These are phyloP conservation scores for Chelonia mydas DNA, from an alignment of 2,797 vertebrate species.

Conservation along the genomic window DNA sequence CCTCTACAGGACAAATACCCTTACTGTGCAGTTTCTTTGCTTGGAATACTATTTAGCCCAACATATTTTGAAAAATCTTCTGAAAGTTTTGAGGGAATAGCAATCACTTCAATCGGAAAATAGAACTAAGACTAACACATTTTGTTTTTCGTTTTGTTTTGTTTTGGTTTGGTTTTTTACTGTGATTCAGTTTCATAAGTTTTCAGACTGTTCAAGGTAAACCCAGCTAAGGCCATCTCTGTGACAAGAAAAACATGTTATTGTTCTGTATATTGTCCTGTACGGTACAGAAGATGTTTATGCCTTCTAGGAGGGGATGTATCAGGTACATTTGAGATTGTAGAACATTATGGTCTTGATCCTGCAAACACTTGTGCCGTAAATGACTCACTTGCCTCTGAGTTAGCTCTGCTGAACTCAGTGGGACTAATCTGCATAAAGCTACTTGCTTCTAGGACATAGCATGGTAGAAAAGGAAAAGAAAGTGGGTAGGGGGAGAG, in stretches of 20 bases:
- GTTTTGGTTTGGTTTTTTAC: no score
- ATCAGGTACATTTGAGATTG: neutral
- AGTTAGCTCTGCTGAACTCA: neutral
- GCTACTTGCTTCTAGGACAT: neutral
- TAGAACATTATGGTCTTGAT: neutral
- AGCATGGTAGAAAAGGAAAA: neutral
- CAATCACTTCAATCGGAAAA: neutral
- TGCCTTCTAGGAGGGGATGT: slow-evolving; percentile 7
- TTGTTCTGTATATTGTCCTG: neutral
- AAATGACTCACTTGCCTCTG: neutral
- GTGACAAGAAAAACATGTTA: neutral
- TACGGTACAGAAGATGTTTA: neutral
- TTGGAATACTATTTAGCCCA: neutral
- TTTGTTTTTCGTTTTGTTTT: neutral
- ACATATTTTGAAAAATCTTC: neutral
- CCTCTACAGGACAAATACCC: neutral
- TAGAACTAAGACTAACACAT: neutral
- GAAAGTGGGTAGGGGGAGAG: neutral
- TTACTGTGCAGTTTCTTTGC: neutral
- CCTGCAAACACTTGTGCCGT: neutral
- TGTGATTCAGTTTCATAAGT: neutral
- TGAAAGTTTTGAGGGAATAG: neutral
- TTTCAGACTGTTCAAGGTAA: neutral
- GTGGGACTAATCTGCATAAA: neutral
- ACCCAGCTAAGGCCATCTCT: neutral